Base-by-base conservation (phyloP, 1,140 invertebrate genomes). In the Physella acuta region DNA sequence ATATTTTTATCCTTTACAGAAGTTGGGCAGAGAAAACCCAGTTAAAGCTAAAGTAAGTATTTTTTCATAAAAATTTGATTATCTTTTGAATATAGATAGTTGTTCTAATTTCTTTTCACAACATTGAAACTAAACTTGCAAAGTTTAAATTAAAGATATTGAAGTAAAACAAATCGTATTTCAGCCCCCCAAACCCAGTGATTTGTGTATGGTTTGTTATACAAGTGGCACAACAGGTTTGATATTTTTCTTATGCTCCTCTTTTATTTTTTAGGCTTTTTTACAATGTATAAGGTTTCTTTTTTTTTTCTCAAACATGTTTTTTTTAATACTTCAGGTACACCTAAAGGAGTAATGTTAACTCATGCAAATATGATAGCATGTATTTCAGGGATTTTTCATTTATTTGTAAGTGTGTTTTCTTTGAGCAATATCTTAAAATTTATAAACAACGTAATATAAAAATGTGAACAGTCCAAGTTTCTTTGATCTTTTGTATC, bases 221-320 rank as follows among this genome's bases (percentile, higher is more conserved):
- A 98, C 96, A 1, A 97, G 94, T 31, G 97, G 96, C 3, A 98
- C 96, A 5, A 98, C 96, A n/a, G 97, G 97, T 79, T 74, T 33
- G 52, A 34, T 28, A 39, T 20, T n/a, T 24, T 3, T 11, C 4
- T 37, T n/a, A n/a, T 37, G 60, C n/a, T n/a, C n/a, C n/a, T n/a
- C n/a, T n/a, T n/a, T n/a, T n/a, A n/a, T n/a, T n/a, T n/a, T n/a
- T n/a, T n/a, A n/a, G n/a, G n/a, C n/a, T n/a, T n/a, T n/a, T n/a
- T n/a, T n/a, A n/a, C n/a, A n/a, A n/a, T n/a, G n/a, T n/a, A n/a
- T n/a, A n/a, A n/a, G n/a, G n/a, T n/a, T 44, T 8, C 39, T 11
- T 44, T 44, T 44, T 20, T 44, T 44, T 44, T 44, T 20, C 20
- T 11, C 8, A 20, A 8, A 44, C 20, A 11, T 44, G 20, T 11